A percentile compares a stretch with the other conserved stretches of the same genome.
These are phyloP conservation scores for Diceros bicornis DNA, from an alignment of 2,797 vertebrate species.

Conservation along the genomic window DNA sequence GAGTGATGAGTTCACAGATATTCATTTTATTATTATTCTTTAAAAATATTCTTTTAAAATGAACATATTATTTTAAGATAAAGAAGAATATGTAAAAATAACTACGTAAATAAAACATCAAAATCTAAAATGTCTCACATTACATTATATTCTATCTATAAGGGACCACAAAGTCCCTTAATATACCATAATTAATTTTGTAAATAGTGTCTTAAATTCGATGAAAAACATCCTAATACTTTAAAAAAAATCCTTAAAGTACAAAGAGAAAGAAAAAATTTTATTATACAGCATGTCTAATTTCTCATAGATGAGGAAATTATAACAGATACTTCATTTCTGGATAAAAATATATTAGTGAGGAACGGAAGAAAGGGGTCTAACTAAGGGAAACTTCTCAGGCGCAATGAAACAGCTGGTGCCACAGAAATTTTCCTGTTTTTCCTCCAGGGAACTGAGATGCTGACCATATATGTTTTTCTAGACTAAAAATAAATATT, in stretches of 20 bases:
- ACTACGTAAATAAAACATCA: not conserved
- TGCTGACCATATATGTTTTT: constrained; percentile 72
- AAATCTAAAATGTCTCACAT: not conserved
- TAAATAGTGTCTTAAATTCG: not conserved
- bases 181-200: not conserved
- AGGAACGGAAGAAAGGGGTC: not conserved
- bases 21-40: constrained; percentile 27
- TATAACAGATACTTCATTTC: not conserved
- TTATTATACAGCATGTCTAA: not conserved
- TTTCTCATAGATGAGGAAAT: not conserved
- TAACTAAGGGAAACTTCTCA: constrained; percentile 35
- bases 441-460: constrained; percentile 63
- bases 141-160: not conserved
- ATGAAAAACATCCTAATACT: not conserved
- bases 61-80: not conserved
- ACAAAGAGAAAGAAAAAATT: not conserved
- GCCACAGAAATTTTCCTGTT: constrained; percentile 61
- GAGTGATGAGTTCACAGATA: not conserved
- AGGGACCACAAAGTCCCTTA: not conserved
- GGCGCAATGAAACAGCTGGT: constrained; percentile 17
- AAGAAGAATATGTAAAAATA: not conserved
- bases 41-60: constrained; percentile 6
- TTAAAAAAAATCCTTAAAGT: constrained; percentile 37
- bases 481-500: constrained; percentile 78
- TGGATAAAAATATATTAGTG: constrained; percentile 40